Conservation (phyloP, 2,113 vertebrate genomes). For the Mellivora capensis region DNA sequence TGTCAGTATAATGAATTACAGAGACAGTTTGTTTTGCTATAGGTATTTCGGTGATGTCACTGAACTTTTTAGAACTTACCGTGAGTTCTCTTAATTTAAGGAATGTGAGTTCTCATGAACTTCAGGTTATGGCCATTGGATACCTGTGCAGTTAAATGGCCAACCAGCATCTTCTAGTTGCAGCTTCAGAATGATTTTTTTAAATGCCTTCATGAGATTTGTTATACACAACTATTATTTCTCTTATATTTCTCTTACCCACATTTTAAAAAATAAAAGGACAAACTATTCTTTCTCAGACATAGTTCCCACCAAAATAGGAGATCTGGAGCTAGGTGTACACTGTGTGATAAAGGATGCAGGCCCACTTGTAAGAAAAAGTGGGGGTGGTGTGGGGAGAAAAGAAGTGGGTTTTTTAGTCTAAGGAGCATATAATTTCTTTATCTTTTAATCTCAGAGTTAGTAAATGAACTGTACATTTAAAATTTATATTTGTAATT, state of each 20-base stretch:
- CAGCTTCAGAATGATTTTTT: not conserved
- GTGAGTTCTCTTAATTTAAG: not conserved
- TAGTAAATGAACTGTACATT: not conserved
- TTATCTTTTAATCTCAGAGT: not conserved
- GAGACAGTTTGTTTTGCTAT: not conserved
- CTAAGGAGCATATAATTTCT: not conserved
- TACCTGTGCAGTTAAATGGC: not conserved
- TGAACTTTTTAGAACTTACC: not conserved
- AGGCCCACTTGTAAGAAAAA: not conserved
- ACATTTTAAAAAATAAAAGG: constrained; percentile 16
- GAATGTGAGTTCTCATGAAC: not conserved
- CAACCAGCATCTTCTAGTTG: not conserved
- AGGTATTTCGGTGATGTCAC: not conserved
- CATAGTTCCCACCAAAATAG: not conserved
- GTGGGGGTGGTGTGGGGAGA: not conserved
- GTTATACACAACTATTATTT: not conserved
- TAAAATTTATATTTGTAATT: not conserved
- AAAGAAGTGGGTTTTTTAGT: not conserved
- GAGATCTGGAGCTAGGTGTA: not conserved
- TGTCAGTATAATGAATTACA: not conserved
- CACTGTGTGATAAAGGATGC: not conserved
- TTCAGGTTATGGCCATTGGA: not conserved
- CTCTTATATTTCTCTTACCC: not conserved
- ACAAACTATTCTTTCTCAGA: not conserved
- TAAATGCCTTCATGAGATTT: not conserved